Evolutionary conservation across 35 echinoderm and acorn worm species (phyloP).

Genomic region (Eucidaris tribuloides): DNA sequence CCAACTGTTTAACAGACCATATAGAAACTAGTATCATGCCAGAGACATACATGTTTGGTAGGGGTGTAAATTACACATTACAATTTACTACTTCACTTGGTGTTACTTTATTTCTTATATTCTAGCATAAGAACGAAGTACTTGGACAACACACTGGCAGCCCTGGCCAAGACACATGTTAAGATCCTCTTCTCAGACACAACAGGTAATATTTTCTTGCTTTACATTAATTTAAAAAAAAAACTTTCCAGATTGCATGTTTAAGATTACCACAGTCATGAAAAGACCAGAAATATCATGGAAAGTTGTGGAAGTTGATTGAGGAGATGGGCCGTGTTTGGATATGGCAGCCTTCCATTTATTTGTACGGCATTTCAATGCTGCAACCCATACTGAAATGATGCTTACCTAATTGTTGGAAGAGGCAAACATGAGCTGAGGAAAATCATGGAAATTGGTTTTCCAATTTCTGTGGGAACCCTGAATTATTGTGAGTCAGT

Average conservation of each 20-base stretch:
- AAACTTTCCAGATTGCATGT: too few relatives aligned
- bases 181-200: conserved; percentile 86
- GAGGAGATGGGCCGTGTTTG: neutral
- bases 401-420: too few relatives aligned
- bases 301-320: neutral
- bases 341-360: neutral
- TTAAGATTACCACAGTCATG: too few relatives aligned
- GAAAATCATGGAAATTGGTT: too few relatives aligned
- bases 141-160: conserved; percentile 74
- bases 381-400: neutral
- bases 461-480: too few relatives aligned
- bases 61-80: too few relatives aligned
- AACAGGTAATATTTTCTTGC: conserved; percentile 41
- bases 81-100: too few relatives aligned
- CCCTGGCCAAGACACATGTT: conserved; percentile 60
- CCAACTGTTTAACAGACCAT: too few relatives aligned
- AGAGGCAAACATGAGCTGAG: neutral
- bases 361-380: neutral
- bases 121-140: conserved; percentile 73
- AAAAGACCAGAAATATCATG: neutral
- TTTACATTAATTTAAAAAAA: neutral
- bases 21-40: too few relatives aligned
- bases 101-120: neutral
- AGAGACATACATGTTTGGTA: too few relatives aligned
- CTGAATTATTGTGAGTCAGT: too few relatives aligned